Evolutionary conservation across 64 coral and sea anemone genomes (phyloP).

Genomic region (Hydrozoanthus tunicans): DNA sequence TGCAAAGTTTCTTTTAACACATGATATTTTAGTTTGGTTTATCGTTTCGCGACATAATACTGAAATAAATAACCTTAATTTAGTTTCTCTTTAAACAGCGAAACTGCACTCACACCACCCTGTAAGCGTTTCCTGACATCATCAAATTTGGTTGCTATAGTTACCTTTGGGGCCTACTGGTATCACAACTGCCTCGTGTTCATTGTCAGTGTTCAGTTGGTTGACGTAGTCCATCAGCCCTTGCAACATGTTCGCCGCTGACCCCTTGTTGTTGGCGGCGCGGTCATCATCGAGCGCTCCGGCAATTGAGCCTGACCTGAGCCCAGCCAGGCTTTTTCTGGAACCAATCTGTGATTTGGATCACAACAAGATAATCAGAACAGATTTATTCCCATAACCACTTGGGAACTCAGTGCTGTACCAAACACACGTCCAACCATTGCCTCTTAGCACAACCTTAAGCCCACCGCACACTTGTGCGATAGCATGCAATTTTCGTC

Average conservation of each 20-base stretch:
- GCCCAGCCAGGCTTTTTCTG: conserved; percentile 19
- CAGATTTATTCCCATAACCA: no score
- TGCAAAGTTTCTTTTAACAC: no score
- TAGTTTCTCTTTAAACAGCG: no score
- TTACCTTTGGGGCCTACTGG: conserved; percentile 11
- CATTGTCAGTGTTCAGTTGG: neutral
- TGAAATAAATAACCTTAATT: no score
- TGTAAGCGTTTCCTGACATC: neutral
- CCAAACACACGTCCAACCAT: no score
- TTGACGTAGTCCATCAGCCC: conserved; percentile 9
- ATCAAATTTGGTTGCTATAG: neutral
- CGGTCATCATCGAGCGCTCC: neutral
- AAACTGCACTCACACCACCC: no score
- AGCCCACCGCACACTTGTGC: no score
- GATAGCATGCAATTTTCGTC: no score
- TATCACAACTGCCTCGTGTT: conserved; percentile 22
- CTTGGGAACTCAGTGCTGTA: no score
- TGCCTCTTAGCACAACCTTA: no score
- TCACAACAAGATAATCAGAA: neutral
- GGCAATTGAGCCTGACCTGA: conserved; percentile 29
- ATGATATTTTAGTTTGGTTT: no score
- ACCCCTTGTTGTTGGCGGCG: neutral
- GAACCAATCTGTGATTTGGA: conserved; percentile 22
- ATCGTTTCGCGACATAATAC: no score
- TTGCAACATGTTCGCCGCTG: conserved; percentile 27